Percentiles rank a stretch among this genome's conserved stretches.
Evolutionary conservation across 23 tunicate species (phyloP).

Genomic region (Aplidium turbinatum): DNA sequence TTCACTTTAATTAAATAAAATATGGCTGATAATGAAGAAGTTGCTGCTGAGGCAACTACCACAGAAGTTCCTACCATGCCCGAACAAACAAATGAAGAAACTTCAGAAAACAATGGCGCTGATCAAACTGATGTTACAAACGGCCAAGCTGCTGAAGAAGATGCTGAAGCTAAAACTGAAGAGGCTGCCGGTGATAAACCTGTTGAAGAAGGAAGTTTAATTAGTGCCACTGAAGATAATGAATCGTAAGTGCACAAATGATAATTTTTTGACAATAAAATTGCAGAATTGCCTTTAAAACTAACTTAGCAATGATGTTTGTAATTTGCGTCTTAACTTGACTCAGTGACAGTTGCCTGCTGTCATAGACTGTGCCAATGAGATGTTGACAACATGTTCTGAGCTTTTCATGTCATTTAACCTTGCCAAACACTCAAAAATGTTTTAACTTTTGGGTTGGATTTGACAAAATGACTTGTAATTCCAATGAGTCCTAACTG

Average conservation of each 20-base stretch:
- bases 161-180: slow-evolving; percentile 24
- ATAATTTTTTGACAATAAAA: too few species aligned
- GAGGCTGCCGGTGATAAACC: slow-evolving; percentile 21
- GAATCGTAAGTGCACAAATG: slow-evolving; percentile 72
- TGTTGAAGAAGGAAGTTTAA: slow-evolving; percentile 49
- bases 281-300: too few species aligned
- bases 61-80: neutral
- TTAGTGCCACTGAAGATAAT: slow-evolving; percentile 65
- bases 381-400: slow-evolving; percentile 36
- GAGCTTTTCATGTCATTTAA: too few species aligned
- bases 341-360: slow-evolving; percentile 76
- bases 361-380: slow-evolving; percentile 38
- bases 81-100: neutral
- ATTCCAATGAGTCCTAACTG: too few species aligned
- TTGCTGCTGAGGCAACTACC: neutral
- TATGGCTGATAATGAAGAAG: neutral
- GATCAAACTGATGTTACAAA: neutral
- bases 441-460: too few species aligned
- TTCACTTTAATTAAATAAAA: too few species aligned
- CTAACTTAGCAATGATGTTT: slow-evolving; percentile 54
- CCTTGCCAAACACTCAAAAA: too few species aligned
- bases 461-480: too few species aligned
- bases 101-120: neutral
- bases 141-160: slow-evolving; percentile 6
- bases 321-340: slow-evolving; percentile 81